These are phyloP conservation scores for Buceros bicornis DNA, from an alignment of 2,797 vertebrate species.

Conservation along the genomic window DNA sequence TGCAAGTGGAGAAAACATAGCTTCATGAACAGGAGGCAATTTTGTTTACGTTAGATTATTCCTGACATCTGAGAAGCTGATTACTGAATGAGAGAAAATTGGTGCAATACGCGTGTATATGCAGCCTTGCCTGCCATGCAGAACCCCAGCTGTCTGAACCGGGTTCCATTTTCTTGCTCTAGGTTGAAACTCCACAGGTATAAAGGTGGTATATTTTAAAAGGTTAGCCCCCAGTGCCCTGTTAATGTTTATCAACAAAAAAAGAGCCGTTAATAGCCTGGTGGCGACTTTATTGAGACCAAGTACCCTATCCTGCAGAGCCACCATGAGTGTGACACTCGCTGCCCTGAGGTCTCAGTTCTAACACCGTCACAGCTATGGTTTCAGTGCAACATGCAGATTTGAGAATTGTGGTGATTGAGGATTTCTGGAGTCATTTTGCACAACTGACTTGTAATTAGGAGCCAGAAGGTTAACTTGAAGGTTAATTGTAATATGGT, in stretches of 20 bases:
- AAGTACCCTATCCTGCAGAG: background rate
- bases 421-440: background rate
- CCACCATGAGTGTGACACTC: accelerated
- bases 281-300: background rate
- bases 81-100: background rate
- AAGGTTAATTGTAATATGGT: background rate
- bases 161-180: background rate
- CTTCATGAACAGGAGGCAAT: background rate
- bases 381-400: background rate
- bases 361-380: background rate
- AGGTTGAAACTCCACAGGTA: background rate
- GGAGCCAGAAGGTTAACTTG: background rate
- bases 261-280: background rate
- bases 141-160: background rate
- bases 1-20: background rate
- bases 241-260: background rate
- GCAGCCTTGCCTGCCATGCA: background rate
- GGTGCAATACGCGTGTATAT: background rate
- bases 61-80: background rate
- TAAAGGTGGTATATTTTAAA: background rate
- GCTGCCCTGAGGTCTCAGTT: background rate
- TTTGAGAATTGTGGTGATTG: background rate
- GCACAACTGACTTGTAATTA: background rate
- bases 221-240: accelerated
- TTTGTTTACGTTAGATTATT: background rate